Evolutionary conservation across 1,140 invertebrate species (phyloP), one percentile per base, ranked within the genome.

Genomic region (Triops longicaudatus): DNA sequence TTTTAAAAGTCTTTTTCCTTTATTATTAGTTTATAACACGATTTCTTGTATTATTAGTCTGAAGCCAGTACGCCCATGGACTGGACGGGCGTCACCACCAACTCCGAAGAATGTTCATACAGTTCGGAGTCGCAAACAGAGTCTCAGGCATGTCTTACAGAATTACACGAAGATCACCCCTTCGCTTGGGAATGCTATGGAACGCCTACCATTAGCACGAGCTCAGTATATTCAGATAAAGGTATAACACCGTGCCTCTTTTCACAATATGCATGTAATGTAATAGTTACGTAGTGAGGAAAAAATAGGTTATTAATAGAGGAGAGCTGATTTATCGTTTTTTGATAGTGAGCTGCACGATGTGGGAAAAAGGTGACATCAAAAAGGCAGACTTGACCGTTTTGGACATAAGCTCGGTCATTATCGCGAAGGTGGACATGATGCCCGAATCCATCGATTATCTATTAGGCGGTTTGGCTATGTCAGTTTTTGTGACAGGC

Each of bases 371-470:
- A 72, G 88, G 90, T 22, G 93, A 95, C 80, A 90, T 93, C 28
- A 93, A 97, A 82, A 97, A 97, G 84, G 93, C 93, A 0, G 94
- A 97, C 82, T 86, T 98, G 75, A 95, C 94, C 0, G 94, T 96
- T 1, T 85, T 98, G 63, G 96, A 98, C 83, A 97, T 98, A 79
- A 96, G 94, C 82, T 96, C 94, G 81, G 92, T 91, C 27, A 96
- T 98, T 80, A 97, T 98, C 78, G 85, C 88, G 82, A 90, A 90
- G 82, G 95, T 97, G 2, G 95, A 97, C 84, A 88, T 89, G 22
- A 90, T 92, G 83, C 89, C 90, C 26, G 91, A 94, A 80, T 90
- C 89, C 80, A 90, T 90, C 79, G 92, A 94, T 85, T 96, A 94
- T 83, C 90, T 95, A 84, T 92, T 91, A 82, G 86, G 88, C 71